A percentile compares a stretch with the other conserved stretches of the same genome.
Conservation (phyloP, 2,888 invertebrate genomes). For the Cerastoderma edule region DNA sequence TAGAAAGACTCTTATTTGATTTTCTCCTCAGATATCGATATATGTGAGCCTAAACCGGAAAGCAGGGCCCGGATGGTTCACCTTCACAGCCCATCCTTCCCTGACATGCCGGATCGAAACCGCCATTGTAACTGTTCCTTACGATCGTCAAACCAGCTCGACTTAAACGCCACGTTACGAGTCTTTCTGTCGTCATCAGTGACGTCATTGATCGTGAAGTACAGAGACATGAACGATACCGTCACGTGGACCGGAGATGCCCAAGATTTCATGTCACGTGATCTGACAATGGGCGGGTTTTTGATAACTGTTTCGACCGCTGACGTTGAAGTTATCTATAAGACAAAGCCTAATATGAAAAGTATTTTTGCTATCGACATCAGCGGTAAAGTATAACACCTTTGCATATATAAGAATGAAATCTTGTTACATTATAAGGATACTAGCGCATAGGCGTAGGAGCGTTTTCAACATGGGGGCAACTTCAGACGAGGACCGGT, state of each 20-base stretch:
- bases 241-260: slow-evolving; percentile 1
- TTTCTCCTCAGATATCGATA: slow-evolving; percentile 1
- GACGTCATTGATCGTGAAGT: not conserved
- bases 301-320: not conserved
- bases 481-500: too few relatives aligned
- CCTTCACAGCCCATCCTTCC: not conserved
- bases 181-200: not conserved
- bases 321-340: slow-evolving; percentile 4
- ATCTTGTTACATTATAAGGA: too few relatives aligned
- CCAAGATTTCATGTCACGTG: not conserved
- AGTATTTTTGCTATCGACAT: not conserved
- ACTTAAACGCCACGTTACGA: not conserved
- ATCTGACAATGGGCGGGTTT: not conserved
- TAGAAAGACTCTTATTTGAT: too few relatives aligned
- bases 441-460: too few relatives aligned
- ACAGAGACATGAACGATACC: not conserved
- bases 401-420: too few relatives aligned
- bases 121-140: not conserved
- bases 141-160: not conserved
- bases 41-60: not conserved
- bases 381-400: slow-evolving; percentile 1
- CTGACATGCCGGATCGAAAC: not conserved
- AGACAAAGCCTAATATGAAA: not conserved
- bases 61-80: slow-evolving; percentile 1
- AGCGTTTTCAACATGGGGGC: too few relatives aligned